These are phyloP conservation scores for Drosophila hamatofila DNA, from an alignment of 2,888 invertebrate genomes.

Conservation along the genomic window DNA sequence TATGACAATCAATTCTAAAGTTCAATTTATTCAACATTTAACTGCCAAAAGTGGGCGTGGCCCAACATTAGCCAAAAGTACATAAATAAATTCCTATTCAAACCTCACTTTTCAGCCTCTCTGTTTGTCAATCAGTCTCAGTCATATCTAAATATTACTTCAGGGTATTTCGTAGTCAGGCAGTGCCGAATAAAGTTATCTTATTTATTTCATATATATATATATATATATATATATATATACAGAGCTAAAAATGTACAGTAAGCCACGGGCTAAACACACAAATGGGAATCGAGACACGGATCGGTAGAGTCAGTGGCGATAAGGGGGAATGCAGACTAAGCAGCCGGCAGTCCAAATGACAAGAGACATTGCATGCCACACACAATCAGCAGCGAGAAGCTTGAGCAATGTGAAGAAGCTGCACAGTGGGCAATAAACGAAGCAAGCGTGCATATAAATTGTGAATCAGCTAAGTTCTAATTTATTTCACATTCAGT, in stretches of 20 bases:
- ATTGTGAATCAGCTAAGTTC: neutral
- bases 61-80: neutral
- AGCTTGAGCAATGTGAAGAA: neutral
- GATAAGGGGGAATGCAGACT: neutral
- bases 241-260: slow-evolving; percentile 12
- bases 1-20: no score
- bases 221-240: slow-evolving; percentile 3
- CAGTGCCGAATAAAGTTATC: no score
- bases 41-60: neutral
- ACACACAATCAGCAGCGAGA: neutral
- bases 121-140: neutral
- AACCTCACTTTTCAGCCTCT: neutral
- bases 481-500: no score
- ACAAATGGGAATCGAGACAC: slow-evolving; percentile 1
- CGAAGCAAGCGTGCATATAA: neutral
- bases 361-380: slow-evolving; percentile 11
- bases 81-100: neutral
- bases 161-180: neutral
- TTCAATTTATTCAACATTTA: neutral
- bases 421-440: slow-evolving; percentile 2
- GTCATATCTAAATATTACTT: neutral
- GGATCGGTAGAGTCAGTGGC: slow-evolving; percentile 1
- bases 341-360: neutral
- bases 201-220: neutral
- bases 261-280: slow-evolving; percentile 12